A percentile compares a stretch with the other conserved stretches of the same genome.
Conservation (phyloP, 2,888 invertebrate species). For the Neoaliturus tenellus region DNA sequence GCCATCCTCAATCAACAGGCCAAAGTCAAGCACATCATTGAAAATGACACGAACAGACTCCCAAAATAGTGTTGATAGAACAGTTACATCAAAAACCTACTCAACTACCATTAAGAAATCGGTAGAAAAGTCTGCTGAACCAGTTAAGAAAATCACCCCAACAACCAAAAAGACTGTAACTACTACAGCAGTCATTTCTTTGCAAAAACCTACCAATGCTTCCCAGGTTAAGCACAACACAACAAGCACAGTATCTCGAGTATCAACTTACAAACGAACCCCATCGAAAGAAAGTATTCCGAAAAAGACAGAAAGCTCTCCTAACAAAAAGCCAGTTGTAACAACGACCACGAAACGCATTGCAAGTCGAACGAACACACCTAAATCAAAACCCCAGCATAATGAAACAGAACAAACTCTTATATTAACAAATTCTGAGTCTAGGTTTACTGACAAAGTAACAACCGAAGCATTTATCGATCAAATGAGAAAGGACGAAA, state of each 20-base stretch:
- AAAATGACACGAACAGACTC: constrained; percentile 51
- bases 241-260: constrained; percentile 15
- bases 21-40: constrained; percentile 49
- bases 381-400: constrained; percentile 1
- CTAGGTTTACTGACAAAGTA: constrained; percentile 20
- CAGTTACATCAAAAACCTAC: constrained; percentile 39
- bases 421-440: constrained; percentile 42
- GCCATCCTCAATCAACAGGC: constrained; percentile 46
- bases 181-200: constrained; percentile 54
- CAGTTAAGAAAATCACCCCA: constrained; percentile 29
- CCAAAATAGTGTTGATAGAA: constrained; percentile 51
- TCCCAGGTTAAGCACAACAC: background rate
- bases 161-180: constrained; percentile 49
- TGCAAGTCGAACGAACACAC: constrained; percentile 48
- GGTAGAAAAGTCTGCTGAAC: constrained; percentile 46
- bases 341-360: constrained; percentile 55
- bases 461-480: constrained; percentile 36
- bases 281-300: constrained; percentile 50
- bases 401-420: constrained; percentile 43
- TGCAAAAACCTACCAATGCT: constrained; percentile 50
- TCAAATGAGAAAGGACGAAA: constrained; percentile 34
- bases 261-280: constrained; percentile 33
- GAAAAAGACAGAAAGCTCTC: background rate
- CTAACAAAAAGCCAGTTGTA: constrained; percentile 41
- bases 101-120: constrained; percentile 50